Evolutionary conservation across 2,888 invertebrate species (phyloP), one percentile per base, ranked within the genome.

Genomic region (Polia nebulosa): DNA sequence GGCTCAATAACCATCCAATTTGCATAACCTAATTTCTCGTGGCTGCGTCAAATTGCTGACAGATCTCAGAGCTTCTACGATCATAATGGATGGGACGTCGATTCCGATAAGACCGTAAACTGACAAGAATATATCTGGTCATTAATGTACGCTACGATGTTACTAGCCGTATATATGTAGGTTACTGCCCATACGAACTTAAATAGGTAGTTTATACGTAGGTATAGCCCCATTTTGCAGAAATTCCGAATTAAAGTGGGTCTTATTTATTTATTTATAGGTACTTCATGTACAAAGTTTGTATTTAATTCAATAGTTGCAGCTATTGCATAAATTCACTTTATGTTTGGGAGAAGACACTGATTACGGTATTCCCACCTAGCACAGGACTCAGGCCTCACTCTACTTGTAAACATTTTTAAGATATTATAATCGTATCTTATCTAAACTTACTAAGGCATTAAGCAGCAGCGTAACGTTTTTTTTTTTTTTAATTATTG

Each of bases 11-110:
- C 89, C 89, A 87, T 89, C 87, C 85, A 90, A 92, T 93, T 93
- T 92, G 87, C 92, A 93, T 93, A 92, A 90, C 90, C 90, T 92
- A 91, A 93, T 93, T 93, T 89, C 84, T 88, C 85, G 88, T 88
- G 88, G 87, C 87, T 89, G 89, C 89, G 87, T 91, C 89, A 90
- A 90, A 91, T 91, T 88, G 87, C 91, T 90, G 91, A 90, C 89
- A 90, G 89, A 89, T 90, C 89, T 87, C 82, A 86, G 78, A 83
- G 85, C 77, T 84, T 84, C 85, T 82, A 82, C 73, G 76, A 78
- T 83, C 83, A 76, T 89, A 91, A 90, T 90, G 85, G 88, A 92
- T 91, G 89, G 88, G 85, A 87, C 84, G 86, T 88, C 86, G 86
- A 88, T 87, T 79, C 81, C 75, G 87, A 88, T 90, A 88, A 88